Conservation (phyloP, 2,113 vertebrate species). For the Actenoides lindsayi region DNA sequence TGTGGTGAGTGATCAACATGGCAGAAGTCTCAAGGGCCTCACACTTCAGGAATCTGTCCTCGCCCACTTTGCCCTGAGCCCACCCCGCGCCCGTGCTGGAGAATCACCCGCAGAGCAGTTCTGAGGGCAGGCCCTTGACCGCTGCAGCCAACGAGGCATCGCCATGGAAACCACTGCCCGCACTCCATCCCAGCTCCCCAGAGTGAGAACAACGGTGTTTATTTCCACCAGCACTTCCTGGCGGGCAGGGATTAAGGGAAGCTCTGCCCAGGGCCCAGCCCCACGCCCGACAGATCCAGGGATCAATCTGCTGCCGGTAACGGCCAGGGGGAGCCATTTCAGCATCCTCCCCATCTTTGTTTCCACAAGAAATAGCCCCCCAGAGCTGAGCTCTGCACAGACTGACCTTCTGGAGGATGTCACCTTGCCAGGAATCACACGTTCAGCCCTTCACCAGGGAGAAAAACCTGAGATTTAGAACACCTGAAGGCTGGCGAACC, state of each 20-base stretch:
- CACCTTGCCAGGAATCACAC: fast-evolving
- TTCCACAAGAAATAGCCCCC: background rate
- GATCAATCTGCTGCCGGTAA: background rate
- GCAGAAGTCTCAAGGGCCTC: background rate
- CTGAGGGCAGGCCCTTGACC: background rate
- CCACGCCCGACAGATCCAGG: background rate
- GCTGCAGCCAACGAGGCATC: background rate
- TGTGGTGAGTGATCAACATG: background rate
- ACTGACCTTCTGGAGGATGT: fast-evolving
- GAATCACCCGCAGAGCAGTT: too few species aligned
- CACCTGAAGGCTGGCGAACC: background rate
- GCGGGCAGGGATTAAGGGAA: background rate
- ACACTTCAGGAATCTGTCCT: background rate
- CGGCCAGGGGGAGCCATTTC: background rate
- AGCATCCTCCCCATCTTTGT: background rate
- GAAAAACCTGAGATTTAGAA: constrained; percentile 24
- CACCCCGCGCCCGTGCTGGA: fast-evolving
- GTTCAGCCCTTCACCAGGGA: background rate
- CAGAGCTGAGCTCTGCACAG: background rate
- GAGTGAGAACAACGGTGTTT: background rate
- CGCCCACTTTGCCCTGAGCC: fast-evolving
- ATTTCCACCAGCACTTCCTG: background rate
- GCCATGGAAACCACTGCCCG: background rate
- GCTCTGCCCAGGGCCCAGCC: background rate
- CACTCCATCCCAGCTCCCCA: background rate